Conservation (phyloP, 2,113 vertebrate species). For the Osmerus mordax region DNA sequence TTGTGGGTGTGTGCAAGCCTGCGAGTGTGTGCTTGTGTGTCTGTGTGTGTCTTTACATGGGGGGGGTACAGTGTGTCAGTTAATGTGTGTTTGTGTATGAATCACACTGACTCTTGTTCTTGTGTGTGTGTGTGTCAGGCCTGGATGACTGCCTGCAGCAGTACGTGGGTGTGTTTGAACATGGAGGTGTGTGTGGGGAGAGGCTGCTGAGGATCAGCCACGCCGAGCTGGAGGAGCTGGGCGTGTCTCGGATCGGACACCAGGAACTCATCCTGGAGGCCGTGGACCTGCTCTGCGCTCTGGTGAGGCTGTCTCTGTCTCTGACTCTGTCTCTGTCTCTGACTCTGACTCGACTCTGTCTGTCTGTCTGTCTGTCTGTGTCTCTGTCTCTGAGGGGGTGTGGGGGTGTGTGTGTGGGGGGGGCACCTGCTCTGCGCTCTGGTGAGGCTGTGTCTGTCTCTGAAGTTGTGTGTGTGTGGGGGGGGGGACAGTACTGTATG, state of each 20-base stretch:
- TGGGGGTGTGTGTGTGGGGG: slow-evolving; percentile 5
- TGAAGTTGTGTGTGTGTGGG: slow-evolving; percentile 4
- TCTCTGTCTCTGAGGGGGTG: background rate
- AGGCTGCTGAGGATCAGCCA: slow-evolving; percentile 93
- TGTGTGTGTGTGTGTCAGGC: slow-evolving; percentile 67
- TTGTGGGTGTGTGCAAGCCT: no score
- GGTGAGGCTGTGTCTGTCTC: no score
- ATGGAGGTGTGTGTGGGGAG: slow-evolving; percentile 92
- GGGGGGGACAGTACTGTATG: slow-evolving; percentile 9
- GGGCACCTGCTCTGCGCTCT: no score
- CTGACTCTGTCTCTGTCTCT: background rate
- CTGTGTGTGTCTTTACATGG: background rate
- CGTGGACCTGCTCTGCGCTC: slow-evolving; percentile 91
- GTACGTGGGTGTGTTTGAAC: slow-evolving; percentile 95
- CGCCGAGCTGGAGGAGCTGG: slow-evolving; percentile 94
- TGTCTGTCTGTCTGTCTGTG: slow-evolving; percentile 11
- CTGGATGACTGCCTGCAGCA: slow-evolving; percentile 96
- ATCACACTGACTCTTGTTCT: background rate
- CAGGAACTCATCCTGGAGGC: slow-evolving; percentile 97
- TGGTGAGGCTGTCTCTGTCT: slow-evolving; percentile 74
- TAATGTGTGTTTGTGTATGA: background rate
- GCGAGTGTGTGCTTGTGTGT: background rate
- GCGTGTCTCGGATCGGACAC: slow-evolving; percentile 93
- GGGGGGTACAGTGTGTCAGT: no score
- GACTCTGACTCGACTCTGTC: no score